Evolutionary conservation across 2,888 invertebrate species (phyloP).

Genomic region (Cheilosia pagana): DNA sequence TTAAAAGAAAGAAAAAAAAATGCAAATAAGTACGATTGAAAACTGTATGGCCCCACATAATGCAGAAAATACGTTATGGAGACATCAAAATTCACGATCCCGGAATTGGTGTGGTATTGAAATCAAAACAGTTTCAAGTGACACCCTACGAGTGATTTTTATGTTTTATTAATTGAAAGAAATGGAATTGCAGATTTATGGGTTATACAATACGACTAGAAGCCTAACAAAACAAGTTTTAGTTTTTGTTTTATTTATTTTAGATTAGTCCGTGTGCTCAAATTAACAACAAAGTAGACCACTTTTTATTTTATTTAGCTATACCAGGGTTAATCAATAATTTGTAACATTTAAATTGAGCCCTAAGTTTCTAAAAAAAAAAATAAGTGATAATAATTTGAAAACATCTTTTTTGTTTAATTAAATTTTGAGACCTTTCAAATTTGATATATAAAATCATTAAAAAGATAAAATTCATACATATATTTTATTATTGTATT

Average conservation of each 20-base stretch:
- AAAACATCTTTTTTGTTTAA: background rate
- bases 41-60: constrained; percentile 75
- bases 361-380: constrained; percentile 75
- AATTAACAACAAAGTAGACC: constrained; percentile 6
- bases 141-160: constrained; percentile 36
- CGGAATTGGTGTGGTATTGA: constrained; percentile 50
- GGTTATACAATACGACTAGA: background rate
- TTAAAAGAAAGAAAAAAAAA: constrained; percentile 2
- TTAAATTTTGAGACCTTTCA: constrained; percentile 23
- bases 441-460: constrained; percentile 47
- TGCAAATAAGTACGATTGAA: constrained; percentile 71
- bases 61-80: constrained; percentile 75
- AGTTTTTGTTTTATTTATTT: background rate
- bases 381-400: constrained; percentile 22
- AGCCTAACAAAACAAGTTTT: background rate
- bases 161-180: background rate
- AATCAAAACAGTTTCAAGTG: constrained; percentile 46
- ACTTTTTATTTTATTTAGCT: constrained; percentile 1
- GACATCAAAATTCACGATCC: constrained; percentile 74
- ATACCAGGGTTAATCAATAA: constrained; percentile 61
- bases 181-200: background rate
- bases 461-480: constrained; percentile 34
- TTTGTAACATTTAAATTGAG: constrained; percentile 78
- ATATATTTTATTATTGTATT: constrained; percentile 24
- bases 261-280: background rate